These are phyloP conservation scores for Hemicrepidius hirtus DNA, from an alignment of 2,888 invertebrate species.

Conservation along the genomic window DNA sequence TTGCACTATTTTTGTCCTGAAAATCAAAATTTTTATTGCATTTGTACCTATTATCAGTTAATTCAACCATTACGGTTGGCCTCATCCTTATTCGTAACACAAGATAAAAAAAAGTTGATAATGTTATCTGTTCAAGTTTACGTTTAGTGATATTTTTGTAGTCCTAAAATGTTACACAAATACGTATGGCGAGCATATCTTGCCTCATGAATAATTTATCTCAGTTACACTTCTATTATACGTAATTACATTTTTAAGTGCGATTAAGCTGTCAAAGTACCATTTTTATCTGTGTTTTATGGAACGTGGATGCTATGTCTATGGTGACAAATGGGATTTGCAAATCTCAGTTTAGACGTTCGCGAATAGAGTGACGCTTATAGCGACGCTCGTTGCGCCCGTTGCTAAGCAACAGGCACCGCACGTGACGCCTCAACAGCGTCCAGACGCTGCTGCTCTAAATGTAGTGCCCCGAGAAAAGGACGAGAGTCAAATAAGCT, in stretches of 20 bases:
- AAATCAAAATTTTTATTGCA: no score
- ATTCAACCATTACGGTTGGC: neutral
- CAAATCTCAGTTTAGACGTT: constrained; percentile 51
- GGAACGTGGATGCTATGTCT: constrained; percentile 4
- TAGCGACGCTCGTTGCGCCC: constrained; percentile 52
- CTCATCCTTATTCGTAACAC: constrained; percentile 8
- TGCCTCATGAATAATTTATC: constrained; percentile 26
- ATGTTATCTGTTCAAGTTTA: constrained; percentile 26
- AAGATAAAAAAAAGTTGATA: constrained; percentile 26
- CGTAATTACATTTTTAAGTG: constrained; percentile 28
- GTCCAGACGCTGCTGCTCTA: constrained; percentile 56
- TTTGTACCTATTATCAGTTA: constrained; percentile 9
- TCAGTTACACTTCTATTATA: neutral
- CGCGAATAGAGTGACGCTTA: constrained; percentile 48
- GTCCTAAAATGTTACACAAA: constrained; percentile 10
- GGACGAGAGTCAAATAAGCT: constrained; percentile 41
- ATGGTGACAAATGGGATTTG: constrained; percentile 42
- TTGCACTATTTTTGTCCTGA: no score
- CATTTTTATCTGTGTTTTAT: constrained; percentile 21
- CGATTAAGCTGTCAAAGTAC: constrained; percentile 4
- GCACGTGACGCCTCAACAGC: constrained; percentile 59
- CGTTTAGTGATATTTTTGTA: constrained; percentile 17
- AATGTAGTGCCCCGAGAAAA: constrained; percentile 43
- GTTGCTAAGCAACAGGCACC: constrained; percentile 59
- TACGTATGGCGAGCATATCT: constrained; percentile 4